These are phyloP conservation scores for Aporophyla nigra DNA, from an alignment of 2,888 invertebrate species.

Conservation along the genomic window DNA sequence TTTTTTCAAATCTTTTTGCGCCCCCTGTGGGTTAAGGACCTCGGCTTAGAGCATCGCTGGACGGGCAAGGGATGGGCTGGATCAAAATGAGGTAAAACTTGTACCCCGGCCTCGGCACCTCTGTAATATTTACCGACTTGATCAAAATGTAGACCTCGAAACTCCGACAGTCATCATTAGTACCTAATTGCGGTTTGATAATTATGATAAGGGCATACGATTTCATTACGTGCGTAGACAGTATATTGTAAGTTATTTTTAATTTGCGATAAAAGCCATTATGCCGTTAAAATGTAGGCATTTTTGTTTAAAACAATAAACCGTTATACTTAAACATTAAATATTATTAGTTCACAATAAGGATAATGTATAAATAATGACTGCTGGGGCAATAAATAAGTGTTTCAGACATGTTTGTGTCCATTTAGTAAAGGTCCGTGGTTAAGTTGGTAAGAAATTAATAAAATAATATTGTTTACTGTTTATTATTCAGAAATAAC, in stretches of 20 bases:
- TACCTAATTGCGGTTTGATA: conserved; percentile 13
- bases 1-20: too few species aligned
- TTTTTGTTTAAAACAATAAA: conserved; percentile 13
- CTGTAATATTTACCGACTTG: neutral
- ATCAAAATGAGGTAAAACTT: too few species aligned
- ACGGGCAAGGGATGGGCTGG: too few species aligned
- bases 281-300: neutral
- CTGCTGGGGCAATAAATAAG: conserved; percentile 11
- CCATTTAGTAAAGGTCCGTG: neutral
- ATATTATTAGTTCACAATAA: conserved; percentile 14
- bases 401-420: neutral
- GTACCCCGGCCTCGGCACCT: too few species aligned
- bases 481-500: neutral
- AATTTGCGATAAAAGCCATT: conserved; percentile 7
- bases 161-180: conserved; percentile 16
- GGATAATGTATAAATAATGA: conserved; percentile 31
- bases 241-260: conserved; percentile 10
- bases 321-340: neutral
- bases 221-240: conserved; percentile 26
- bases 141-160: conserved; percentile 12
- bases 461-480: neutral
- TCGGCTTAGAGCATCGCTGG: too few species aligned
- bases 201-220: conserved; percentile 26
- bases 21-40: too few species aligned
- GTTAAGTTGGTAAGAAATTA: neutral